Base-by-base conservation (phyloP, 2,888 invertebrate genomes). In the Acleris holmiana region DNA sequence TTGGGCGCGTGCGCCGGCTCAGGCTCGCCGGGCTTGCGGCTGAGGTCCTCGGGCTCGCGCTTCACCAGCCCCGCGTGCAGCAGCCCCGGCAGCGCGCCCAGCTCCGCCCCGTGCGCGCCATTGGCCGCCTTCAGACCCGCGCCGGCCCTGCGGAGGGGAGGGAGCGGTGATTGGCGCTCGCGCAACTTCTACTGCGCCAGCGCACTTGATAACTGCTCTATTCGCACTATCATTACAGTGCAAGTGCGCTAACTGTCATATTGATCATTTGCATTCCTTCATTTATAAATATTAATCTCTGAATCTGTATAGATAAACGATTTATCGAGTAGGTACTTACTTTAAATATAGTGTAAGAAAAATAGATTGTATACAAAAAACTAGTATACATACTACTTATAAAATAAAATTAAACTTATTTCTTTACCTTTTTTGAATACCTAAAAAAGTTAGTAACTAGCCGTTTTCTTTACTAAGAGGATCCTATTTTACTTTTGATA, bases 41-140 rank as follows among this genome's bases (percentile, higher is more conserved):
- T 96, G 75, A 96, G 93, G 87, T 96, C 96, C 93, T 96, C 96
- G 79, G 96, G 96, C 89, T 96, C 96, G 85, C 96, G 94, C 92
- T 96, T 96, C 86, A 96, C 95, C 84, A 94, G 94, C 82, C 94
- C 94, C 84, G 94, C 93, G 88, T 94, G 94, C 73, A 94, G 93
- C 88, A 94, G 93, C 75, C 93, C 92, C 84, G 91, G 93, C 83
- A 91, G 93, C 82, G 93, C 93, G 87, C 86, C 94, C 93, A 94
- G 94, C 94, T 94, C 94, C 94, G 92, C 94, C 94, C 86, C 94
- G 94, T 90, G 91, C 88, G 94, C 93, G 86, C 95, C 95, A 94
- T 95, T 95, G 94, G 94, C 91, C 83, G 94, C 93, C 88, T 94
- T 94, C 87, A 94, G 93, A 69, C 89, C 76, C 68, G 83, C 88